phyloP scores from a whole-genome alignment of 2,797 vertebrate genomes.

The Myotis myotis region DNA sequence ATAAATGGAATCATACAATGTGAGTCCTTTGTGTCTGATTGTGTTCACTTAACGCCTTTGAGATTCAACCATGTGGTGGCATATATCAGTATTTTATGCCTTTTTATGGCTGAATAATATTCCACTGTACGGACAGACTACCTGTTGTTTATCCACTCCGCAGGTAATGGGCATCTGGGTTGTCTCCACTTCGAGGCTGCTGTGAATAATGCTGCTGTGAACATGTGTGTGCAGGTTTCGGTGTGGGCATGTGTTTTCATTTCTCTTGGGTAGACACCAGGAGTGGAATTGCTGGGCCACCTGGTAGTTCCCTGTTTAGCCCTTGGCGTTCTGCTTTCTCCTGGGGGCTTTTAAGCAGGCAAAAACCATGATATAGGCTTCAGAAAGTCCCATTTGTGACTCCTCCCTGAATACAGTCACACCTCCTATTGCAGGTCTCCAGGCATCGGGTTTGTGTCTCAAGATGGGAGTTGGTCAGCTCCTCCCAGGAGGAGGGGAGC shows the following conservation, averaged over 20 bases:
- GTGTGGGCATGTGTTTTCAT: no score
- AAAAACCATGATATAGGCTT: rapidly evolving
- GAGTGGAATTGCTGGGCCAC: not conserved
- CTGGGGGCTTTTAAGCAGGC: no score
- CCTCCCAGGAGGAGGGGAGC: not conserved
- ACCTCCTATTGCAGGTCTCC: not conserved
- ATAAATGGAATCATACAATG: rapidly evolving
- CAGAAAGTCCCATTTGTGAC: not conserved
- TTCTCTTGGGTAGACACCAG: not conserved
- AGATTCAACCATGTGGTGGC: no score
- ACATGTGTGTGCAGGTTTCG: not conserved
- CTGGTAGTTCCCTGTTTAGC: not conserved
- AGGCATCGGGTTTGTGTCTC: not conserved
- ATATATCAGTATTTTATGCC: no score
- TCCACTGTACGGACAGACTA: rapidly evolving
- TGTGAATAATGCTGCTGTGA: not conserved
- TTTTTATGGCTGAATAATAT: not conserved
- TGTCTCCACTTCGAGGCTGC: not conserved
- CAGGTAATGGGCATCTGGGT: not conserved
- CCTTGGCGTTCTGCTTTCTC: not conserved
- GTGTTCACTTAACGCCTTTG: not conserved
- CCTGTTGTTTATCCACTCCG: rapidly evolving
- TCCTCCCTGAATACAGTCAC: rapidly evolving
- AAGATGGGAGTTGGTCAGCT: not conserved
- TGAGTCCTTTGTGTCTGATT: not conserved